Conservation (phyloP, 2,888 invertebrate species). For the Microplitis manilae region DNA sequence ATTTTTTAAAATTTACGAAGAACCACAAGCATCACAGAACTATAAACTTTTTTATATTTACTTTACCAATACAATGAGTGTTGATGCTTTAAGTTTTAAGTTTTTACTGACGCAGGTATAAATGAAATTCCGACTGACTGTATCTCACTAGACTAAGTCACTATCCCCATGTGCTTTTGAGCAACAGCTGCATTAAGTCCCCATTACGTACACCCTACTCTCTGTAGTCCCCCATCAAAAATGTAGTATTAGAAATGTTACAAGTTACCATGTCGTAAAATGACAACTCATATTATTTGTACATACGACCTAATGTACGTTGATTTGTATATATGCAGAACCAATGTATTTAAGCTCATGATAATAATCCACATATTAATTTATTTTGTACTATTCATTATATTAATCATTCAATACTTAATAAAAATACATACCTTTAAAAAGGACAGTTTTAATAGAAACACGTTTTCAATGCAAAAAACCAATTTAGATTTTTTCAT, state of each 20-base stretch:
- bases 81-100: too few species aligned
- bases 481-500: background rate
- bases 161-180: background rate
- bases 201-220: slow-evolving; percentile 4
- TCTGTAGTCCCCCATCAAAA: background rate
- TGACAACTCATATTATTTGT: background rate
- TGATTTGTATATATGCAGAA: background rate
- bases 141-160: background rate
- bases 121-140: background rate
- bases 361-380: background rate
- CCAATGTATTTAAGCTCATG: background rate
- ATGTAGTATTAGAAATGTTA: background rate
- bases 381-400: background rate
- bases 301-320: background rate
- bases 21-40: background rate
- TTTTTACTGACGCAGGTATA: too few species aligned
- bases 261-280: background rate
- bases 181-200: slow-evolving; percentile 27
- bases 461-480: background rate
- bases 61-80: too few species aligned
- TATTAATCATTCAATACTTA: background rate
- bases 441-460: background rate
- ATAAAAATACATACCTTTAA: background rate
- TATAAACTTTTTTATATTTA: background rate
- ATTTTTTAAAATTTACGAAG: background rate